A percentile compares a stretch with the other conserved stretches of the same genome.
phyloP scores from a whole-genome alignment of 2,888 invertebrate genomes.

The Drepana falcataria region DNA sequence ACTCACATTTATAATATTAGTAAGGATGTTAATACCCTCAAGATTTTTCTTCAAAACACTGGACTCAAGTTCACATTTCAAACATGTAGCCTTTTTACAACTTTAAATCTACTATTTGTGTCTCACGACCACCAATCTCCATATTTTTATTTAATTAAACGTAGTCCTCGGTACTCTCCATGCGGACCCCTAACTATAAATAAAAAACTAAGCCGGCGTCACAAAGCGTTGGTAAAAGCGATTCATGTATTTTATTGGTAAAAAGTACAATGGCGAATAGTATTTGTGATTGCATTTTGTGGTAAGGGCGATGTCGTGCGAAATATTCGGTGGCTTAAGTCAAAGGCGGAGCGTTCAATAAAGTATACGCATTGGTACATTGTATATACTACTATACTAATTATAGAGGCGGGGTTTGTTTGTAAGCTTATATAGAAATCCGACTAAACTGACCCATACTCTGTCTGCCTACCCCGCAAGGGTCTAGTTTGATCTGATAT shows the following conservation, averaged over 20 bases:
- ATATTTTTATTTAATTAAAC: neutral
- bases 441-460: no score
- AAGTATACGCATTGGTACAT: neutral
- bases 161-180: neutral
- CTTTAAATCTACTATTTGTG: no score
- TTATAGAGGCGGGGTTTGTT: no score
- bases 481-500: no score
- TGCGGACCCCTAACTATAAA: conserved; percentile 15
- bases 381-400: neutral
- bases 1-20: no score
- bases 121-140: no score
- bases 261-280: conserved; percentile 48
- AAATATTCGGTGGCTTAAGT: neutral
- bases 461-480: no score
- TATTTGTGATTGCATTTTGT: conserved; percentile 49
- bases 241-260: conserved; percentile 39
- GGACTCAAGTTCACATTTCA: no score
- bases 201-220: conserved; percentile 25
- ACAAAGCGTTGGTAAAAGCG: conserved; percentile 34
- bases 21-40: no score
- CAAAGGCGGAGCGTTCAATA: neutral
- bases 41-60: no score
- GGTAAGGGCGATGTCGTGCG: conserved; percentile 26
- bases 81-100: no score
- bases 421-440: no score